phyloP scores from a whole-genome alignment of 2,797 vertebrate species.

The Meriones psammophilus region DNA sequence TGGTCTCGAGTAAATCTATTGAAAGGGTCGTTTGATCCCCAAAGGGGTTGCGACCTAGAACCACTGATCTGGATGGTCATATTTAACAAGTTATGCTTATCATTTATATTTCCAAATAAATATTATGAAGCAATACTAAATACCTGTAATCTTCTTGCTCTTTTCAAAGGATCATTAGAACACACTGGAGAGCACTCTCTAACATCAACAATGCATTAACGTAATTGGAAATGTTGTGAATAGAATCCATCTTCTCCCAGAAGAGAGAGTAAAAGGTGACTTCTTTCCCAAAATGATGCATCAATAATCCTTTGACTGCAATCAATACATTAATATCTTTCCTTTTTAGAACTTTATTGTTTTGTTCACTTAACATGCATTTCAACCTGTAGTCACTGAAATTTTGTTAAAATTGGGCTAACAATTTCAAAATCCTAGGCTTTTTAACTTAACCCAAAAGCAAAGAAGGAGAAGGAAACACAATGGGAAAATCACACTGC shows the following conservation, averaged over 20 bases:
- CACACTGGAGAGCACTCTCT: background rate
- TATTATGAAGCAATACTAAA: slow-evolving; percentile 28
- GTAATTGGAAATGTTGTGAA: background rate
- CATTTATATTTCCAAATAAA: background rate
- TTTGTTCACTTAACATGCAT: slow-evolving; percentile 6
- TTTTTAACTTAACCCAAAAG: background rate
- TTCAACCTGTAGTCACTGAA: slow-evolving; percentile 7
- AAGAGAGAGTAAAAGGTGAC: background rate
- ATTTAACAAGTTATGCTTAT: background rate
- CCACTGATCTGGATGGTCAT: background rate
- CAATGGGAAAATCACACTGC: background rate
- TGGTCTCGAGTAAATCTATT: background rate
- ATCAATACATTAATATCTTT: background rate
- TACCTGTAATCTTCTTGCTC: background rate
- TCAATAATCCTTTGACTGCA: background rate
- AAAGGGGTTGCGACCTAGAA: background rate
- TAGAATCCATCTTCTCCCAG: background rate
- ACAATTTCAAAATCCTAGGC: background rate
- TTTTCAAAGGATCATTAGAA: slow-evolving; percentile 30
- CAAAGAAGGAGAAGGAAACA: background rate
- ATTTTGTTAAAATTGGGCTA: background rate
- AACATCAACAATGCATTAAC: slow-evolving; percentile 31
- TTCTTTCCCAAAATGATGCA: background rate
- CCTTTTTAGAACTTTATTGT: background rate
- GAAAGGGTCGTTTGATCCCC: background rate